phyloP scores from a whole-genome alignment of 2,797 vertebrate species.

The Orestias chungarensis region DNA sequence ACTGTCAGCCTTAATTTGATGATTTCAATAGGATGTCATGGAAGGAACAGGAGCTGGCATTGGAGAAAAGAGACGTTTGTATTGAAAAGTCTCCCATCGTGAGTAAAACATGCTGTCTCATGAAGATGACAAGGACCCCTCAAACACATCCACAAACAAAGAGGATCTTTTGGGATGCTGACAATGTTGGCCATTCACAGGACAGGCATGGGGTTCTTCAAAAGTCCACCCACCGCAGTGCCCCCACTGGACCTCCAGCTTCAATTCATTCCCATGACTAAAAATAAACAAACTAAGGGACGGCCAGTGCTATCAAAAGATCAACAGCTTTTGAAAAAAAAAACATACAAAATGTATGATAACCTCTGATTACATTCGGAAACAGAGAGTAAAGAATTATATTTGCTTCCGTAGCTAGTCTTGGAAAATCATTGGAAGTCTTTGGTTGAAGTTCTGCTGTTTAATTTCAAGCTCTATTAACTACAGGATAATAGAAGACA shows the following conservation, averaged over 20 bases:
- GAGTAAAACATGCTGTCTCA: slow-evolving; percentile 74
- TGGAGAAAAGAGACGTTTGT: slow-evolving; percentile 56
- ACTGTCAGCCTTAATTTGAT: slow-evolving; percentile 17
- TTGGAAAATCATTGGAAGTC: slow-evolving; percentile 43
- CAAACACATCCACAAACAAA: slow-evolving; percentile 75
- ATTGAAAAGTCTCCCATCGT: slow-evolving; percentile 63
- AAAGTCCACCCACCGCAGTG: slow-evolving; percentile 54
- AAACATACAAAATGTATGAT: slow-evolving; percentile 50
- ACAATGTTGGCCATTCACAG: slow-evolving; percentile 80
- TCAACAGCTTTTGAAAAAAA: slow-evolving; percentile 45
- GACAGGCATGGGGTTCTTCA: slow-evolving; percentile 60
- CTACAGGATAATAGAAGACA: slow-evolving; percentile 48
- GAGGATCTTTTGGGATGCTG: slow-evolving; percentile 73
- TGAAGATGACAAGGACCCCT: slow-evolving; percentile 75
- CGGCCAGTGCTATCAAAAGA: slow-evolving; percentile 39
- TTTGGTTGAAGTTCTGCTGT: slow-evolving; percentile 45
- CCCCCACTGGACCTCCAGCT: slow-evolving; percentile 27
- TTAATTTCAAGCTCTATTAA: slow-evolving; percentile 76
- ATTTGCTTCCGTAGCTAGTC: slow-evolving; percentile 4
- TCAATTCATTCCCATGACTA: slow-evolving; percentile 69
- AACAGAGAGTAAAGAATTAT: neutral
- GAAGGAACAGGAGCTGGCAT: slow-evolving; percentile 60
- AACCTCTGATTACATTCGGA: slow-evolving; percentile 43
- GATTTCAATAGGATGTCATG: slow-evolving; percentile 24
- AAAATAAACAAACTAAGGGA: slow-evolving; percentile 70